phyloP scores from a whole-genome alignment of 2,797 vertebrate genomes.

The Falco rusticolus region DNA sequence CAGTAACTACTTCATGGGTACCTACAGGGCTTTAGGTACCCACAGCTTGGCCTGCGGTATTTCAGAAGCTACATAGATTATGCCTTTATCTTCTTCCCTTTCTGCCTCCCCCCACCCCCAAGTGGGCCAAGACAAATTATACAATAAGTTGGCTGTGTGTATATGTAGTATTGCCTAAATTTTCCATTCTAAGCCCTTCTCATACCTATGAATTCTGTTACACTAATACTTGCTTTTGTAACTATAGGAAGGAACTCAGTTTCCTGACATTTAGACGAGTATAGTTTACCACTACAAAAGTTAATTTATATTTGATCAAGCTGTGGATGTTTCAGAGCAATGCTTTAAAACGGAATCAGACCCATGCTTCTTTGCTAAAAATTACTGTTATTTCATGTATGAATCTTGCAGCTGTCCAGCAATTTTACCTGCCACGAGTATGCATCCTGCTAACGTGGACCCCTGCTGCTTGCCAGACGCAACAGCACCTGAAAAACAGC shows the following conservation, averaged over 20 bases:
- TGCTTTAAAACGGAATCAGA: not conserved
- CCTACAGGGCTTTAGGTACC: not conserved
- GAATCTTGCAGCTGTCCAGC: not conserved
- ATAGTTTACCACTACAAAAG: not conserved
- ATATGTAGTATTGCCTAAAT: not conserved
- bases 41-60: not conserved
- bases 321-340: not conserved
- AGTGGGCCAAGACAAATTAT: not conserved
- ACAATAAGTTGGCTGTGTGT: not conserved
- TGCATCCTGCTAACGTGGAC: not conserved
- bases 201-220: not conserved
- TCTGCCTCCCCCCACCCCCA: fast-evolving
- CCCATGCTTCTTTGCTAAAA: not conserved
- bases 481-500: not conserved
- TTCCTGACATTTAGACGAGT: not conserved
- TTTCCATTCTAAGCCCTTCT: not conserved
- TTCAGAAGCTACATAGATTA: not conserved
- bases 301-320: not conserved
- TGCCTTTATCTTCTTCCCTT: not conserved
- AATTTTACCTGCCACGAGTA: not conserved
- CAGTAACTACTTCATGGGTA: not conserved
- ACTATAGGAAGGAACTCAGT: not conserved
- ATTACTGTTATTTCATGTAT: not conserved
- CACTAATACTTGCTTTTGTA: not conserved
- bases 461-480: not conserved